A percentile compares a stretch with the other conserved stretches of the same genome.
These are phyloP conservation scores for Parotia lawesii DNA, from an alignment of 2,113 vertebrate species.

Conservation along the genomic window DNA sequence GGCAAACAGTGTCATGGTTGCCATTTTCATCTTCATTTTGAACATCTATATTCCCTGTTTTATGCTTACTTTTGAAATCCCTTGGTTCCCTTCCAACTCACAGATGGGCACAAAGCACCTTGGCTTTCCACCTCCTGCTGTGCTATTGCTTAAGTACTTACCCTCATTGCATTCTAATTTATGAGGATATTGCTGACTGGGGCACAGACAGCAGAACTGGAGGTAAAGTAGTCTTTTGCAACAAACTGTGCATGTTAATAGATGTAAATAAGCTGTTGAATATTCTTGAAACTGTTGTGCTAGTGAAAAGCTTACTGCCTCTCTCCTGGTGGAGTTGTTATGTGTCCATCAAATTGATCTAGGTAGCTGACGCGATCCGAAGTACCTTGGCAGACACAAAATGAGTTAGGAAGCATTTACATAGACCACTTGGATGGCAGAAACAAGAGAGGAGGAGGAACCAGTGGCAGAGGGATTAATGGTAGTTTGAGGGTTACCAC, in stretches of 20 bases:
- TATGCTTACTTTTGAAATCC: background rate
- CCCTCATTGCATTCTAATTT: background rate
- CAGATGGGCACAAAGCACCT: background rate
- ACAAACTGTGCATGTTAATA: background rate
- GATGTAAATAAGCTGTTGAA: background rate
- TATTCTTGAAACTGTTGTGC: background rate
- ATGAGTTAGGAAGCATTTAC: background rate
- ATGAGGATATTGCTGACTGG: accelerated
- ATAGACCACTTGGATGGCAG: background rate
- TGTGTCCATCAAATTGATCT: background rate
- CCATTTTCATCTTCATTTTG: background rate
- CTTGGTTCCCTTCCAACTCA: background rate
- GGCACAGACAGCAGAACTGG: background rate
- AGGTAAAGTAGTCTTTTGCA: background rate
- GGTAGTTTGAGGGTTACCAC: background rate
- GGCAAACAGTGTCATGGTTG: background rate
- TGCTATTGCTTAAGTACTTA: background rate
- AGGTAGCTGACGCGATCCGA: background rate
- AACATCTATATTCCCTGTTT: background rate
- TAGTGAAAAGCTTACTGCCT: background rate
- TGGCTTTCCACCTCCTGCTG: background rate
- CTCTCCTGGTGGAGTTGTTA: background rate
- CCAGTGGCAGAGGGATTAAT: background rate
- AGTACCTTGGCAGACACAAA: background rate
- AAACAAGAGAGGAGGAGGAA: background rate